These are phyloP conservation scores for Aegypius monachus DNA, from an alignment of 2,113 vertebrate species.

Conservation along the genomic window DNA sequence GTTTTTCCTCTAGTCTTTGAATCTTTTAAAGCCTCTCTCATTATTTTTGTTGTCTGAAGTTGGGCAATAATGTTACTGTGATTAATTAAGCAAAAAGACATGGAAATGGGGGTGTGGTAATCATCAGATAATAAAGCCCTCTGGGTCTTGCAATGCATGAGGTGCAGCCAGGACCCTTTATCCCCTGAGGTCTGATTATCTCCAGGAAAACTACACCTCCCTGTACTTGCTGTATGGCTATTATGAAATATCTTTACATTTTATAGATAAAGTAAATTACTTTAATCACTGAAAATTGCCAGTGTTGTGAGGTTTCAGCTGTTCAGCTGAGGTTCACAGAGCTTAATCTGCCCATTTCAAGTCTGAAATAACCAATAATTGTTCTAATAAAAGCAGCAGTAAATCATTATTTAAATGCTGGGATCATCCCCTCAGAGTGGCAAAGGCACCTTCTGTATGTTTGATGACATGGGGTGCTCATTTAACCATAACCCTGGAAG, in stretches of 20 bases:
- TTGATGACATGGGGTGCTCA: constrained; percentile 45
- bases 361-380: constrained; percentile 74
- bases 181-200: constrained; percentile 78
- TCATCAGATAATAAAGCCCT: constrained; percentile 79
- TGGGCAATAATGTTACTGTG: constrained; percentile 77
- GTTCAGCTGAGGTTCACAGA: constrained; percentile 38
- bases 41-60: constrained; percentile 84
- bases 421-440: constrained; percentile 59
- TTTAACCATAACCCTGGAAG: constrained; percentile 45
- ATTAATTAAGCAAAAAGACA: constrained; percentile 83
- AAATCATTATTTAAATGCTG: constrained; percentile 70
- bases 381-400: constrained; percentile 71
- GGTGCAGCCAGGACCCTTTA: constrained; percentile 69
- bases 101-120: constrained; percentile 72
- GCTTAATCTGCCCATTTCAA: constrained; percentile 57
- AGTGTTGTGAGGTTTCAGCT: constrained; percentile 58
- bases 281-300: constrained; percentile 54
- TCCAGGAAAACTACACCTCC: constrained; percentile 71
- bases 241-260: constrained; percentile 64
- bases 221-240: constrained; percentile 63
- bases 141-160: constrained; percentile 64
- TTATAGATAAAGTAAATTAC: constrained; percentile 70
- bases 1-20: constrained; percentile 77
- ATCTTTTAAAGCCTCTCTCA: constrained; percentile 77
- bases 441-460: constrained; percentile 47